Percentiles rank a stretch among this genome's conserved stretches.
These are phyloP conservation scores for Rhinoderma darwinii DNA, from an alignment of 2,113 vertebrate species.

Conservation along the genomic window DNA sequence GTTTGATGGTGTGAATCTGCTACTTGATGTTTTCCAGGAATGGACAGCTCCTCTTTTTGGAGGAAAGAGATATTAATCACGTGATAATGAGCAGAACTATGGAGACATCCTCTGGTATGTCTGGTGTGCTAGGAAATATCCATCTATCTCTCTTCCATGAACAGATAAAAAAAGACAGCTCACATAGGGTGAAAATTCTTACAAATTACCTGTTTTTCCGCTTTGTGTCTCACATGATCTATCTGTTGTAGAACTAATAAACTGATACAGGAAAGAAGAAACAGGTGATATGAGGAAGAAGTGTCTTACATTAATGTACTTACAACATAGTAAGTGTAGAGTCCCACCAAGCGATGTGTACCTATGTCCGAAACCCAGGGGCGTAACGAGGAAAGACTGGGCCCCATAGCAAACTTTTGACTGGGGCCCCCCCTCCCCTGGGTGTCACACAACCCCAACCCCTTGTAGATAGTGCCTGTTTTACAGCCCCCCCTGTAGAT, in stretches of 20 bases:
- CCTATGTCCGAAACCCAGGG: no score
- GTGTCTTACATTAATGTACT: not conserved
- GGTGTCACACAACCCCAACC: no score
- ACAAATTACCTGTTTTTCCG: conserved; percentile 41
- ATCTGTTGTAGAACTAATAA: conserved; percentile 13
- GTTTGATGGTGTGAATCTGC: conserved; percentile 37
- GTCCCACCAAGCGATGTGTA: no score
- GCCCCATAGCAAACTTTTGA: no score
- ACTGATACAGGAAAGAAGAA: not conserved
- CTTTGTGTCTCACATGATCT: conserved; percentile 4
- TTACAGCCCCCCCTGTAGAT: no score
- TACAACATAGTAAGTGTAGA: not conserved
- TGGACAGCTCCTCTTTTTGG: not conserved
- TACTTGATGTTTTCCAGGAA: conserved; percentile 35
- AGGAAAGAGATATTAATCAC: conserved; percentile 15
- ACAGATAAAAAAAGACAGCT: conserved; percentile 14
- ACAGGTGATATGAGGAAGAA: not conserved
- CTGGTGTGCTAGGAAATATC: not conserved
- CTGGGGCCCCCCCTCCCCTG: no score
- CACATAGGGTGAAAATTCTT: not conserved
- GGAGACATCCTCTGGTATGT: conserved; percentile 15
- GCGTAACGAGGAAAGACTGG: no score
- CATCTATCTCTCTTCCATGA: conserved; percentile 17
- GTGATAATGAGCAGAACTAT: conserved; percentile 23
- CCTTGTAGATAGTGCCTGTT: no score